phyloP scores from a whole-genome alignment of 2,888 invertebrate species.

The Clunio marinus region DNA sequence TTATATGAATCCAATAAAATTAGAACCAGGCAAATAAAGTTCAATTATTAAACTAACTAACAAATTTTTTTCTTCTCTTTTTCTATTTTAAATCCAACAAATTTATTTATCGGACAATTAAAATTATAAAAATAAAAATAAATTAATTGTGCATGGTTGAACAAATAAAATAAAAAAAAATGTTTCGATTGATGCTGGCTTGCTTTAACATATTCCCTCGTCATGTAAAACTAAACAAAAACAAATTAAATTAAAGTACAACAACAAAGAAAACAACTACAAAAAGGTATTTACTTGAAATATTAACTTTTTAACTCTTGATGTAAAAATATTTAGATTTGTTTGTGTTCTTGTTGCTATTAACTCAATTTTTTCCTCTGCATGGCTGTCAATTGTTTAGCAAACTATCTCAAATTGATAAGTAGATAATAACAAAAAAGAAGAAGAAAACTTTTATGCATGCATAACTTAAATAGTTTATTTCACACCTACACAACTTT shows the following conservation, averaged over 20 bases:
- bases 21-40: no score
- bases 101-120: background rate
- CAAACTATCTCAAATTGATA: no score
- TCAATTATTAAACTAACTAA: background rate
- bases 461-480: no score
- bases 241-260: constrained; percentile 14
- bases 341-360: background rate
- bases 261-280: constrained; percentile 29
- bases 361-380: no score
- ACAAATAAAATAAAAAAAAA: background rate
- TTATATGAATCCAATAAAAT: background rate
- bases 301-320: no score
- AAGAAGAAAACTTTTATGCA: no score
- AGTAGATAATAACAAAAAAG: no score
- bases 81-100: background rate
- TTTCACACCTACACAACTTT: no score
- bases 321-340: background rate
- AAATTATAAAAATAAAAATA: background rate
- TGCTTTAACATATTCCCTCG: no score
- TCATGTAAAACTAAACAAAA: background rate
- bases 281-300: constrained; percentile 23
- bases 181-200: background rate
- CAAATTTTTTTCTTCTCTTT: background rate
- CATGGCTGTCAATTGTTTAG: no score
- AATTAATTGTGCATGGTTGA: constrained; percentile 8